A percentile compares a stretch with the other conserved stretches of the same genome.
Conservation (phyloP, 2,797 vertebrate species). For the Scolopax rusticola region DNA sequence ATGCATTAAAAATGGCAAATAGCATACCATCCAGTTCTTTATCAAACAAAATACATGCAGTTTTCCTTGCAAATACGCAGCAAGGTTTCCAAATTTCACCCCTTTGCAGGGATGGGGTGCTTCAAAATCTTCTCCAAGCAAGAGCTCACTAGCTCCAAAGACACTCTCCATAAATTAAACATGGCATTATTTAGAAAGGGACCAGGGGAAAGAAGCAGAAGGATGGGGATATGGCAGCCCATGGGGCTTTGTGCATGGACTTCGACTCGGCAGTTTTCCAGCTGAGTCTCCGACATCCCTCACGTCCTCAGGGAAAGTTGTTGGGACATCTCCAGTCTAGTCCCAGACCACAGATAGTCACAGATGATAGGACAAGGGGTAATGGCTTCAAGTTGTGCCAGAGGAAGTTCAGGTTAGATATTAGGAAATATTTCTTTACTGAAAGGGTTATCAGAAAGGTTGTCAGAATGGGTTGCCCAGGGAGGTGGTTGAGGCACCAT, state of each 20-base stretch:
- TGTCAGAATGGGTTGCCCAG: no score
- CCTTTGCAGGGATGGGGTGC: background rate
- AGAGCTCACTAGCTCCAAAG: background rate
- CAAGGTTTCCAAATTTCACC: background rate
- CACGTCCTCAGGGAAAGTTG: background rate
- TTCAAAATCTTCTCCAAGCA: fast-evolving
- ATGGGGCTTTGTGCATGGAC: fast-evolving
- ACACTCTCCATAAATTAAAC: background rate
- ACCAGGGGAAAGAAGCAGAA: background rate
- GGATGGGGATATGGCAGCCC: fast-evolving
- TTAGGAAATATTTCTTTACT: no score
- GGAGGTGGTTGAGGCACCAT: no score
- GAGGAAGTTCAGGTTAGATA: no score
- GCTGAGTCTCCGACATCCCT: background rate
- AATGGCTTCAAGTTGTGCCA: no score
- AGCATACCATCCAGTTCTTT: background rate
- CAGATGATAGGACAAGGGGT: no score
- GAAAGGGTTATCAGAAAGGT: no score
- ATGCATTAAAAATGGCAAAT: constrained; percentile 37
- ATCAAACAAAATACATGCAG: background rate
- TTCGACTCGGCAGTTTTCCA: background rate
- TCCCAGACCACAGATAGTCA: background rate
- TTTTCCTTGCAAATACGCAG: background rate
- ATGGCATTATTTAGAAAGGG: fast-evolving
- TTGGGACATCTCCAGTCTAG: background rate